phyloP scores from a whole-genome alignment of 1,140 invertebrate species.

The Oreohelix idahoensis region DNA sequence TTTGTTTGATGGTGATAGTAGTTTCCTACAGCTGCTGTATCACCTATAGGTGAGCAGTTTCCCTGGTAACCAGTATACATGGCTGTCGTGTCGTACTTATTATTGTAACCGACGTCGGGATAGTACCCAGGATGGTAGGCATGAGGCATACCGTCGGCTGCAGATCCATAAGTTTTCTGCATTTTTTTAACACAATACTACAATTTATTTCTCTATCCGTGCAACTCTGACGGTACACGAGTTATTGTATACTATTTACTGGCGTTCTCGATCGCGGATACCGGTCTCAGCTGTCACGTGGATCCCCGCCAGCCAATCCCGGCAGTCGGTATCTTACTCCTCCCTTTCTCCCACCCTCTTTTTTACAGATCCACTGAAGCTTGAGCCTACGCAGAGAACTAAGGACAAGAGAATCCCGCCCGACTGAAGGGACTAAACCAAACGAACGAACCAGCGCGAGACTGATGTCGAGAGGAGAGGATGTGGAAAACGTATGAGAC shows the following conservation, averaged over 20 bases:
- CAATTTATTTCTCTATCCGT: not conserved
- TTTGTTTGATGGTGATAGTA: constrained; percentile 36
- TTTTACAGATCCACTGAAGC: constrained; percentile 4
- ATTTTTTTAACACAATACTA: not conserved
- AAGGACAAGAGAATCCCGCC: not conserved
- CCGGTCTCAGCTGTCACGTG: constrained; percentile 19
- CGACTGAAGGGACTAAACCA: not conserved
- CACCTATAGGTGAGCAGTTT: constrained; percentile 31
- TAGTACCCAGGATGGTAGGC: constrained; percentile 30
- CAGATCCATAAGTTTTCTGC: constrained; percentile 20
- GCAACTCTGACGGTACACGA: not conserved
- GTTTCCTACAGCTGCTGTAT: constrained; percentile 16
- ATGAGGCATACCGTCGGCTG: constrained; percentile 2
- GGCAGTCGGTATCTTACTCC: not conserved
- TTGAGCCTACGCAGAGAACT: not conserved
- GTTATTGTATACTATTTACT: constrained; percentile 25
- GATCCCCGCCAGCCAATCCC: constrained; percentile 8
- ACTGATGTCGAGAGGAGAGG: not conserved
- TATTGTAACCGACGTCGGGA: constrained; percentile 3
- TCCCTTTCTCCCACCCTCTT: constrained; percentile 13
- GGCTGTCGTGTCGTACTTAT: constrained; percentile 20
- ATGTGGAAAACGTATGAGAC: not conserved
- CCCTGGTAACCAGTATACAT: constrained; percentile 32
- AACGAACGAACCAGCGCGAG: not conserved
- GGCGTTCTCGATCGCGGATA: not conserved